Conservation (phyloP, 2,888 invertebrate species). For the Trissolcus japonicus region DNA sequence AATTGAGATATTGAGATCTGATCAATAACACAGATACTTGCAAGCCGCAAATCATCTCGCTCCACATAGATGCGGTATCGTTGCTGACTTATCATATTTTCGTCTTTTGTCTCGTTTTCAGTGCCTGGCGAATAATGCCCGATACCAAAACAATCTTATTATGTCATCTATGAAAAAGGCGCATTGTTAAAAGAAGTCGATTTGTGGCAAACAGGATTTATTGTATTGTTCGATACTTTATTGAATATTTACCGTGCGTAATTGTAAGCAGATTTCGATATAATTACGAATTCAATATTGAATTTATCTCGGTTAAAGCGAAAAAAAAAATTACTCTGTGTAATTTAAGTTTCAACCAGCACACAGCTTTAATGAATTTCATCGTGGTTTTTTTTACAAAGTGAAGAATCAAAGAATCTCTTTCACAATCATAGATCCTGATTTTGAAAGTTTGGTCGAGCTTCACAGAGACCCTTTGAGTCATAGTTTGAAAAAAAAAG, state of each 20-base stretch:
- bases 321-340: neutral
- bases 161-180: constrained; percentile 20
- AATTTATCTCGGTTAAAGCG: constrained; percentile 4
- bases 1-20: constrained; percentile 76
- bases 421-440: neutral
- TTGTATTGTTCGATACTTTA: constrained; percentile 20
- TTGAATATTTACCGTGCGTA: constrained; percentile 20
- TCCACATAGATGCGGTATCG: constrained; percentile 26
- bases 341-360: constrained; percentile 14
- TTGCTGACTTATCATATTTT: constrained; percentile 49
- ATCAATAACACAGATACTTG: constrained; percentile 70
- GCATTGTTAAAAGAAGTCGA: constrained; percentile 26
- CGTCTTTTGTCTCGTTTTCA: constrained; percentile 24
- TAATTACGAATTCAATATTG: constrained; percentile 4
- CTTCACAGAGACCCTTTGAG: no score
- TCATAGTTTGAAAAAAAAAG: no score
- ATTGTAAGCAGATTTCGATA: constrained; percentile 21
- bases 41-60: constrained; percentile 44
- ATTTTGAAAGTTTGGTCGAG: neutral
- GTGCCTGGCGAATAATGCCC: constrained; percentile 19
- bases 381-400: neutral
- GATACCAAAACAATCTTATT: constrained; percentile 50
- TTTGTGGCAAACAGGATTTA: constrained; percentile 30
- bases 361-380: neutral
- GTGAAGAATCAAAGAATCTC: neutral